A percentile compares a stretch with the other conserved stretches of the same genome.
These are phyloP conservation scores for Falco peregrinus DNA, from an alignment of 2,797 vertebrate species.

Conservation along the genomic window DNA sequence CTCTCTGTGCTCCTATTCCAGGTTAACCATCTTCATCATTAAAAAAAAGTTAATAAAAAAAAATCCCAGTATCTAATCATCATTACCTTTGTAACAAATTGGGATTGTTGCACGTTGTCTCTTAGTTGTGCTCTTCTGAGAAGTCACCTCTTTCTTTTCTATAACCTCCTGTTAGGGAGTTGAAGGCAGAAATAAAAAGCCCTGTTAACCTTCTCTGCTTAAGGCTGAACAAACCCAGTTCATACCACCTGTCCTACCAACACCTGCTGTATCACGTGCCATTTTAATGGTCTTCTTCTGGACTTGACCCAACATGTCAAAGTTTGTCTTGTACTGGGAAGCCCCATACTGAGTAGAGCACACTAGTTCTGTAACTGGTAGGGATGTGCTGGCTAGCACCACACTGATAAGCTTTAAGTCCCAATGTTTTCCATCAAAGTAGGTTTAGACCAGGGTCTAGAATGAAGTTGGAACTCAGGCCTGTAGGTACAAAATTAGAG, in stretches of 20 bases:
- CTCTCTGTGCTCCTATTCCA: not conserved
- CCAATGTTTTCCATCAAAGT: not conserved
- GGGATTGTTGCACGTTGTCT: not conserved
- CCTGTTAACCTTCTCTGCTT: not conserved
- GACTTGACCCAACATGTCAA: not conserved
- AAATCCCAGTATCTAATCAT: not conserved
- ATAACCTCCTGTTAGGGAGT: not conserved
- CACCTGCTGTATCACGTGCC: accelerated
- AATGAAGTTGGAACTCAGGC: not conserved
- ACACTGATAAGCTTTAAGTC: not conserved
- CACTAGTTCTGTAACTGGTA: not conserved
- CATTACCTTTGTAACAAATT: not conserved
- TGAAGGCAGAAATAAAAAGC: not conserved
- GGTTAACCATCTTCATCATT: not conserved
- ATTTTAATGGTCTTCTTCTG: not conserved
- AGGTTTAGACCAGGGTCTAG: not conserved
- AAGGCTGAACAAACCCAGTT: not conserved
- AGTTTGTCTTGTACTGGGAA: not conserved
- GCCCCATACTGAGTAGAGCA: not conserved
- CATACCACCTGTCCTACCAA: not conserved
- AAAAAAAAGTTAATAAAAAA: not conserved
- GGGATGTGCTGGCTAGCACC: not conserved
- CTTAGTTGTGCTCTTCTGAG: not conserved
- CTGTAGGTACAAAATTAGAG: not conserved
- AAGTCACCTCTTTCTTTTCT: not conserved